Evolutionary conservation across 2,797 vertebrate genomes (phyloP), one percentile per base, ranked within the genome.

Genomic region (Pseudopleuronectes americanus): DNA sequence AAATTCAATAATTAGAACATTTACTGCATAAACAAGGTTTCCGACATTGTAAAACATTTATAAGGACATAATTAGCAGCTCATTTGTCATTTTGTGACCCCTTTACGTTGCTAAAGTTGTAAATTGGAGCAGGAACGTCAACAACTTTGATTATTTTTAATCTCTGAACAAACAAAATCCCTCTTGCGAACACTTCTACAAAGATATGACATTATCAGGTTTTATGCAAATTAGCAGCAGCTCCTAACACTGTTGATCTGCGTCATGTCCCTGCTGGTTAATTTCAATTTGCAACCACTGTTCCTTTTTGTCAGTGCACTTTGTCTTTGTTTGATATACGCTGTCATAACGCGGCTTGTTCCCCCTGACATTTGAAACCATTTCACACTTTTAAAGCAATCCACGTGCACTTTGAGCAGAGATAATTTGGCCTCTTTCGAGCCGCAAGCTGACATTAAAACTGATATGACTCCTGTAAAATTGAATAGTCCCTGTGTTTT

Each of bases 161-260:
- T 23, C 43, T 19, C 17, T 61, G 38, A 76, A 64, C 53, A 33
- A 57, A 38, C 41, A 23, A 45, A 82, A 75, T 77, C 67, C 68
- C 56, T 13, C 17, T 4, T 48, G 66, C 68, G 67, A 75, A 82
- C 68, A 24, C 56, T 2, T 58, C 56, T 22, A 58, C 71, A 73
- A 64, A 80, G 61, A 57, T 76, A 24, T 19, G 51, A 73, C 71
- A 76, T 73, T 68, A 69, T 77, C 62, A 64, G 66, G 38, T 57
- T 83, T 83, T 47, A 76, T 74, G 77, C 38, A 76, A 62, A 81
- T 68, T 33, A 49, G 52, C 47, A 31, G 51, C 49, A 17, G n/a
- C 51, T 55, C 63, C 68, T 4, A 23, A 38, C 41, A 12, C 65
- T 17, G 38, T 33, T 60, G 51, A 57, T 58, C 47, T 71, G 58